Evolutionary conservation across 2,888 invertebrate species (phyloP).

Genomic region (Rhamnusium bicolor): DNA sequence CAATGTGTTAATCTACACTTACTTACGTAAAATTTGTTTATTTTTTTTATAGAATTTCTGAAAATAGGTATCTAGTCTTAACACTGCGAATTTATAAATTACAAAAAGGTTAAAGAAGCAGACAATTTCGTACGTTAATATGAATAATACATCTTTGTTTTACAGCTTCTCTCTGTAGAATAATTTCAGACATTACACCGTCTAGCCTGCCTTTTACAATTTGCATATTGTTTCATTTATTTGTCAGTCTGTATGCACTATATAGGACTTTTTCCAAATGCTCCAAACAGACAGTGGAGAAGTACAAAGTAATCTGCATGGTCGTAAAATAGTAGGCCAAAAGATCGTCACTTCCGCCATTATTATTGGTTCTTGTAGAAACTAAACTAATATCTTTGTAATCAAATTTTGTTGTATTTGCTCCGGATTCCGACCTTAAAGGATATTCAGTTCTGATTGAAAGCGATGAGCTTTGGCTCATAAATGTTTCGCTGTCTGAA

Average conservation of each 20-base stretch:
- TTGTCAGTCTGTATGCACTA: conserved; percentile 17
- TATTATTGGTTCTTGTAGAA: background rate
- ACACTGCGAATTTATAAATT: too few species aligned
- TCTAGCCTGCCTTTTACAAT: conserved; percentile 1
- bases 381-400: background rate
- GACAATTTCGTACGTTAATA: background rate
- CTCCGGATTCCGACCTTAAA: too few species aligned
- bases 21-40: too few species aligned
- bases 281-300: background rate
- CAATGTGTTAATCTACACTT: too few species aligned
- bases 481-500: too few species aligned
- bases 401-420: too few species aligned
- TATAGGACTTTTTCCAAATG: conserved; percentile 1
- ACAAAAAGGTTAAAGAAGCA: background rate
- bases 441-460: too few species aligned
- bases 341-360: background rate
- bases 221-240: conserved; percentile 16
- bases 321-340: background rate
- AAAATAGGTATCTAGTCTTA: too few species aligned
- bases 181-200: background rate
- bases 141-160: background rate
- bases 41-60: too few species aligned
- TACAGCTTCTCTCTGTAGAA: background rate
- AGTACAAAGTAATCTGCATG: conserved; percentile 17
- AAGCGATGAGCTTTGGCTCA: too few species aligned